Conservation (phyloP, 1,140 invertebrate species). For the Eumaeus atala region DNA sequence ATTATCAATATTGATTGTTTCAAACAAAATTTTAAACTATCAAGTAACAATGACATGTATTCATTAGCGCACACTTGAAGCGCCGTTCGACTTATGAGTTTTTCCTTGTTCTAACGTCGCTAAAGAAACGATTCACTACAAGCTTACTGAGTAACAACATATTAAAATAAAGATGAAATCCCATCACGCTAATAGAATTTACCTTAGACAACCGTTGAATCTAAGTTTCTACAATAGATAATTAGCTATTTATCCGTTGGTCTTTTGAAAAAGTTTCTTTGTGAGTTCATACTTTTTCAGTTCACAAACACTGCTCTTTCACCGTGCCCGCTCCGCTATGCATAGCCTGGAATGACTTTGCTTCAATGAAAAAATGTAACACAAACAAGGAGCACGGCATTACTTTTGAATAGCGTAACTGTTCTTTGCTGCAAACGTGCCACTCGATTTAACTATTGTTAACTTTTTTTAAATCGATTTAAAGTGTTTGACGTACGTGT, state of each 20-base stretch:
- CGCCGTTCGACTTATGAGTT: no score
- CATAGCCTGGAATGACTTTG: conserved; percentile 31
- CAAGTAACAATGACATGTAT: no score
- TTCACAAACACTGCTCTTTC: conserved; percentile 43
- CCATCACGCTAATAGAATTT: neutral
- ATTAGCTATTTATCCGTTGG: neutral
- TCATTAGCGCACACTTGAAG: no score
- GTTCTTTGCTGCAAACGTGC: neutral
- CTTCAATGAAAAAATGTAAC: conserved; percentile 35
- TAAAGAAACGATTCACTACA: no score
- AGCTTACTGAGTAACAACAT: no score
- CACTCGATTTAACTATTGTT: no score
- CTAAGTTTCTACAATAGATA: neutral
- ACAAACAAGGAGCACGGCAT: conserved; percentile 30
- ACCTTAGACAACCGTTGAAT: neutral
- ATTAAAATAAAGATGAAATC: no score
- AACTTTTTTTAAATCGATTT: no score
- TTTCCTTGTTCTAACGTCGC: no score
- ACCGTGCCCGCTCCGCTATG: conserved; percentile 39
- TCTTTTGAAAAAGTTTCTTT: conserved; percentile 24
- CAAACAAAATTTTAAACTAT: no score
- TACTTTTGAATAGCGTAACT: conserved; percentile 27
- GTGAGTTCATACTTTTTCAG: conserved; percentile 28
- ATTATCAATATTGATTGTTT: no score
- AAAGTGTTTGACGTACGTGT: no score